Percentiles rank a stretch among this genome's conserved stretches.
Conservation (phyloP, 2,888 invertebrate genomes). For the Apeira syringaria region DNA sequence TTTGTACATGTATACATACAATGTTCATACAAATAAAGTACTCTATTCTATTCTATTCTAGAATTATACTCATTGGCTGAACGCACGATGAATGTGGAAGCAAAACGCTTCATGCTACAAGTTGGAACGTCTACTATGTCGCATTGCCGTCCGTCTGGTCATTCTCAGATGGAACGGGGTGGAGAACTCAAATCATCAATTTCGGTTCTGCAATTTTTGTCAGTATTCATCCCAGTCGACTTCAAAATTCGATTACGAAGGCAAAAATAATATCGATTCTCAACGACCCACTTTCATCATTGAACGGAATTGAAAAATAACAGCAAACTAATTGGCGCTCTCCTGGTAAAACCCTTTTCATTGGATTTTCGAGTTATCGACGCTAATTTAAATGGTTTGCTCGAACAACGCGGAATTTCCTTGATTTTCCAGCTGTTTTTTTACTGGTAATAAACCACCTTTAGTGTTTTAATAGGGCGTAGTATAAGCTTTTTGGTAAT, state of each 20-base stretch:
- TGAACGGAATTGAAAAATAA: slow-evolving; percentile 77
- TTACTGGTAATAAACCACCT: slow-evolving; percentile 48
- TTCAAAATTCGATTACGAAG: background rate
- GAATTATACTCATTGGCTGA: too few relatives aligned
- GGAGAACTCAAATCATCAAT: too few relatives aligned
- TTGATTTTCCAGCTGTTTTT: slow-evolving; percentile 51
- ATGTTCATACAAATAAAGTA: too few relatives aligned
- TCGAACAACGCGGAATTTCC: slow-evolving; percentile 58
- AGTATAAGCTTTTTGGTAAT: slow-evolving; percentile 21
- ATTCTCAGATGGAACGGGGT: too few relatives aligned
- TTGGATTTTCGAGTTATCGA: slow-evolving; percentile 77
- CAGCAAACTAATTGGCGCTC: slow-evolving; percentile 80
- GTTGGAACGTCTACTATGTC: too few relatives aligned
- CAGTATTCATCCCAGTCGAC: slow-evolving; percentile 14
- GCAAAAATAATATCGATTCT: slow-evolving; percentile 46
- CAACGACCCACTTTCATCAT: slow-evolving; percentile 63
- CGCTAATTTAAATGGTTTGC: slow-evolving; percentile 79
- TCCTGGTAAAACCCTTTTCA: slow-evolving; percentile 77
- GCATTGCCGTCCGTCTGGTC: too few relatives aligned
- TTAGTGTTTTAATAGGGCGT: slow-evolving; percentile 36
- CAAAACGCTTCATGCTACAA: too few relatives aligned
- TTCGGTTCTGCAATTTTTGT: too few relatives aligned
- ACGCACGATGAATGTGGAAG: too few relatives aligned
- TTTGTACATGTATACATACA: too few relatives aligned
- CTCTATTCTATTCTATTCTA: too few relatives aligned